Conservation (phyloP, 2,113 vertebrate genomes). For the Poeciliopsis retropinna region DNA sequence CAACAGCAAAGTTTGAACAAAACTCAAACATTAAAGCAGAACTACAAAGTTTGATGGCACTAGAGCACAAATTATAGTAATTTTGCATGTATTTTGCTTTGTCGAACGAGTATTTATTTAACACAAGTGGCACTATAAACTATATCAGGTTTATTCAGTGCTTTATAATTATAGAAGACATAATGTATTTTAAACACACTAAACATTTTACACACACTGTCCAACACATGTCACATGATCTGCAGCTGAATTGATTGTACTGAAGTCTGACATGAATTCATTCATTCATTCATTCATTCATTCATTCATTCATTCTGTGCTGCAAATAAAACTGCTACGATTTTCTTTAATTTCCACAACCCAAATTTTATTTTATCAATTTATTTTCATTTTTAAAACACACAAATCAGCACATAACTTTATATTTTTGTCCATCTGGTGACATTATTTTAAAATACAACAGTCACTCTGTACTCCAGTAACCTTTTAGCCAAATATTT, state of each 20-base stretch:
- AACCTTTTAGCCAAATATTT: too few relatives aligned
- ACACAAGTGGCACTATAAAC: neutral
- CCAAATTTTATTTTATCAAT: too few relatives aligned
- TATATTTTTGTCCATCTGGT: too few relatives aligned
- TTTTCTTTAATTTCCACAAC: too few relatives aligned
- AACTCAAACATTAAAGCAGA: neutral
- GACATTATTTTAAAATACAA: too few relatives aligned
- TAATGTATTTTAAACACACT: slow-evolving; percentile 21
- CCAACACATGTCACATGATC: slow-evolving; percentile 28
- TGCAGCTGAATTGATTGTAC: neutral
- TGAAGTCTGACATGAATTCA: slow-evolving; percentile 9
- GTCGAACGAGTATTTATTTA: neutral
- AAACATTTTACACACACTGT: neutral
- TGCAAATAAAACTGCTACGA: neutral
- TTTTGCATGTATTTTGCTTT: neutral
- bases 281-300: too few relatives aligned
- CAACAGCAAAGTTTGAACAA: neutral
- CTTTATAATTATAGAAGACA: neutral
- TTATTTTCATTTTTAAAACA: too few relatives aligned
- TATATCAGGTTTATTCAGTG: neutral
- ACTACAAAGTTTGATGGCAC: neutral
- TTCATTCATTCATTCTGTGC: slow-evolving; percentile 13
- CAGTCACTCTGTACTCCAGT: too few relatives aligned
- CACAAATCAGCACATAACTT: too few relatives aligned
- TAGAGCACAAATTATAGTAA: neutral